Evolutionary conservation across 2,113 vertebrate species (phyloP), one percentile per base, ranked within the genome.

Genomic region (crab-eating macaque (Macaca fascicularis)): DNA sequence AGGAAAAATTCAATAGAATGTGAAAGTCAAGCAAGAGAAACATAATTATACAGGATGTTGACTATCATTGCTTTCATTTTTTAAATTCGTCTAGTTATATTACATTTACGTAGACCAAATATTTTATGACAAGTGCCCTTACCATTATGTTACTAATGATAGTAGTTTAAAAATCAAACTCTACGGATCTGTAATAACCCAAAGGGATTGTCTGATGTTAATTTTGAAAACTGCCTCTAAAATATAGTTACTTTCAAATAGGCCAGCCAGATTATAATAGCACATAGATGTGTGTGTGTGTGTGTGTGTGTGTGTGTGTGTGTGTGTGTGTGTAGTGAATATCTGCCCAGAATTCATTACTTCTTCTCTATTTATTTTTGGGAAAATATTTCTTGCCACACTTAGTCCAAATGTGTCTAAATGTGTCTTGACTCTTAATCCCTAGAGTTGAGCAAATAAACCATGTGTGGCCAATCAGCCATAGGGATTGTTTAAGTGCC

Each of bases 181-280:
- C 40, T 64, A 25, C 59, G 5, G 11, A 48, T 87, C 6, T 57
- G 22, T 76, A 84, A 48, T 87, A 93, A 59, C 38, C 78, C 76
- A 72, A 32, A 80, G 76, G 17, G 3, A 25, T 93, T 75, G 22
- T 93, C 38, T 55, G 25, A 40, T 61, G 6, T 88, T 93, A 40
- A 93, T 75, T 90, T 95, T 90, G 52, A 67, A 90, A 90, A 72
- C 9, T n/a, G 4, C 27, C 35, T 79, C 43, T 96, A 76, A 97
- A 97, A 57, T 75, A 43, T 3, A 79, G 12, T 74, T 94, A 52
- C 22, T 93, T 17, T 75, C 19, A 84, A 74, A 57, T 7, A 50
- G n/a, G 8, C 43, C 38, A 52, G 25, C 13, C 3, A 38, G 38
- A 55, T 80, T 93, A 64, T 45, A 95, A 61, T 57, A 84, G 10